Conservation (phyloP, 1,140 invertebrate species). For the Tetramorium alpestre region DNA sequence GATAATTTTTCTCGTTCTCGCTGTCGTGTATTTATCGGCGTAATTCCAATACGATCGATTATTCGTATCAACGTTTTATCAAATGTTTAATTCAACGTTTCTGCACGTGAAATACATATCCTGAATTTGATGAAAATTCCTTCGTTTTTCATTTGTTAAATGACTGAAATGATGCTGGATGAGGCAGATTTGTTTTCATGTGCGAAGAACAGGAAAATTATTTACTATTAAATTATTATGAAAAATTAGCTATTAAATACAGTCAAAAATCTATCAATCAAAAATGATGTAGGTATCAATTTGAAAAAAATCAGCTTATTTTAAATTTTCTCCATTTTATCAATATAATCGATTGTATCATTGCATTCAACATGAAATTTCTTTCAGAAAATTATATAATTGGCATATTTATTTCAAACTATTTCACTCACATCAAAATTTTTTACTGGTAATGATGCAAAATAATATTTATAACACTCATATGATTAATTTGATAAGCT, state of each 20-base stretch:
- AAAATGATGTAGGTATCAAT: not conserved
- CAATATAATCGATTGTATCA: not conserved
- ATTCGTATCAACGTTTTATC: not conserved
- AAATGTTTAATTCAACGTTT: not conserved
- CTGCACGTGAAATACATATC: not conserved
- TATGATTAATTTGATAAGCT: not conserved
- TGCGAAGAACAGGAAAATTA: not conserved
- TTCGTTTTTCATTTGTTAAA: not conserved
- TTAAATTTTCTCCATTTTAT: not conserved
- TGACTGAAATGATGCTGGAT: not conserved
- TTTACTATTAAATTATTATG: not conserved
- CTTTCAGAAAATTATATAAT: not conserved
- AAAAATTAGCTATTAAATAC: not conserved
- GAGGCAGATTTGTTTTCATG: not conserved
- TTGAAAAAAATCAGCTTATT: not conserved
- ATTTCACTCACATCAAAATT: not conserved
- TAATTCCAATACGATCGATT: not conserved
- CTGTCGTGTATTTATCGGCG: not conserved
- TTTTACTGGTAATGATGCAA: not conserved
- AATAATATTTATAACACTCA: not conserved
- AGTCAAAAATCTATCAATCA: not conserved
- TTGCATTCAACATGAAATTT: not conserved
- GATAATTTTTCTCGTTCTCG: slow-evolving; percentile 8
- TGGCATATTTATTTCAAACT: not conserved
- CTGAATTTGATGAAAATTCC: not conserved